These are phyloP conservation scores for Chamaetylas fuelleborni DNA, from an alignment of 2,113 vertebrate species.

Conservation along the genomic window DNA sequence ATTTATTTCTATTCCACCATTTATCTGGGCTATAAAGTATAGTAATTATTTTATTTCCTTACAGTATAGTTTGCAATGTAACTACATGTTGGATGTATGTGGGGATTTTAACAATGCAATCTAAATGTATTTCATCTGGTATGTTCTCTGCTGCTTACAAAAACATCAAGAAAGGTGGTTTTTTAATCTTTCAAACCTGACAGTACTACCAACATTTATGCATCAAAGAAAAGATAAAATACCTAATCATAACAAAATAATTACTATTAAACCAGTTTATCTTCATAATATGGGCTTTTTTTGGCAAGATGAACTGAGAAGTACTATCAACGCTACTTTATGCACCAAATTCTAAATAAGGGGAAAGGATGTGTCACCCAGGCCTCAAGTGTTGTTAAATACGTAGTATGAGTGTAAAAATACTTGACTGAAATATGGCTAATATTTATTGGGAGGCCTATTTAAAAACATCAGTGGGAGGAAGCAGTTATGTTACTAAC, in stretches of 20 bases:
- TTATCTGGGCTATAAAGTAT: not conserved
- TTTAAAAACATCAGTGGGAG: not conserved
- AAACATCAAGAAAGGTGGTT: not conserved
- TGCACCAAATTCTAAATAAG: not conserved
- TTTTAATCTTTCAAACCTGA: not conserved
- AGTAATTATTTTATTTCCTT: not conserved
- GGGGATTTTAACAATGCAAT: not conserved
- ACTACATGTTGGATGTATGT: not conserved
- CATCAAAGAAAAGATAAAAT: not conserved
- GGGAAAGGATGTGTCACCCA: not conserved
- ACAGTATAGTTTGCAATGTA: not conserved
- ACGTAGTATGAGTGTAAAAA: not conserved
- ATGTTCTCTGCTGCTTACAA: not conserved
- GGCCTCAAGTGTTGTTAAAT: not conserved
- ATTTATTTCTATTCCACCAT: not conserved
- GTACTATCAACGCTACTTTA: not conserved
- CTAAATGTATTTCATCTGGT: not conserved
- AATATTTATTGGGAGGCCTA: not conserved
- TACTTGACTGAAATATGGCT: not conserved
- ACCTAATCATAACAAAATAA: not conserved
- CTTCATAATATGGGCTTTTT: not conserved
- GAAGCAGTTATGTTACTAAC: not conserved
- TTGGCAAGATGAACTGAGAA: not conserved
- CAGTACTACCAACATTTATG: not conserved
- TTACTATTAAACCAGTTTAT: not conserved